Base-by-base conservation (phyloP, 2,113 vertebrate genomes). In the Procavia capensis region DNA sequence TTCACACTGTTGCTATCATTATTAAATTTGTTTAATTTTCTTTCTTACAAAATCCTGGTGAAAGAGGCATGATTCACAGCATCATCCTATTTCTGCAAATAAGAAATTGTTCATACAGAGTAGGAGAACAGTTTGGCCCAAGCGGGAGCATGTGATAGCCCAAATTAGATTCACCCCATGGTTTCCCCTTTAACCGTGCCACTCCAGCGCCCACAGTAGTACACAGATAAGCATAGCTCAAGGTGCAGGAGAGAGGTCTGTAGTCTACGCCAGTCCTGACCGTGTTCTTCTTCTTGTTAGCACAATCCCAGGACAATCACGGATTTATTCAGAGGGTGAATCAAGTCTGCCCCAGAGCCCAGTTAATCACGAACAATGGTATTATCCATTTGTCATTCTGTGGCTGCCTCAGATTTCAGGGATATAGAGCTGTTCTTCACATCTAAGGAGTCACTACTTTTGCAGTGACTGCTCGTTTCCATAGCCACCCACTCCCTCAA, bases 1-100 rank as follows among this genome's bases (percentile, higher is more conserved):
- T 78, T 90, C 85, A 3, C 70, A 92, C 61, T 89, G 39, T 50
- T 92, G 64, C 59, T 89, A 34, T 50, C 90, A 8, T 39, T 94
- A 54, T 82, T 61, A 63, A 91, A 96, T n/a, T 63, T 91, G 57
- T 79, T 43, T 64, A 39, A 85, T 72, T 85, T 82, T 82, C 45
- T 79, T 72, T 29, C 39, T 70, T 36, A 92, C 19, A 63, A 83
- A 75, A 8, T 90, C 43, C 74, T 88, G 10, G 41, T 80, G 31
- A 92, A 64, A 85, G 75, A 68, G n/a, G 9, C 78, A 59, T 92
- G 76, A 83, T 27, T 86, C 75, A 68, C 2, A 74, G 3, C 70
- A 25, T 76, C 47, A 50, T 85, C 63, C 24, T 92, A 19, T 90
- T 80, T 94, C 24, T 68, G 31, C 10, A 93, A 93, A 54, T 83